phyloP scores from a whole-genome alignment of 2,888 invertebrate species.

The Phengaris alcon region DNA sequence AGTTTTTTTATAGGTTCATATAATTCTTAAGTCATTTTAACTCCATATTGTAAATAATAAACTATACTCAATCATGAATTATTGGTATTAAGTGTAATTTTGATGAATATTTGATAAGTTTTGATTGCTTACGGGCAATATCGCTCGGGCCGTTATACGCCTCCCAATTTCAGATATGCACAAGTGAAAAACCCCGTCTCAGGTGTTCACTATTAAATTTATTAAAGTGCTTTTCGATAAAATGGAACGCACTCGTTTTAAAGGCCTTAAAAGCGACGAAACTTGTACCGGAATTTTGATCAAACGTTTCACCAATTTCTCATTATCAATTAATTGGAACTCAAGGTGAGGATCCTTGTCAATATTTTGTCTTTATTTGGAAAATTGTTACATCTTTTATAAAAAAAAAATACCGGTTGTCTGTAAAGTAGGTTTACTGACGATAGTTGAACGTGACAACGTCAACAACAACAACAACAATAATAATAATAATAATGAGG shows the following conservation, averaged over 20 bases:
- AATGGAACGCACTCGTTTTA: slow-evolving; percentile 16
- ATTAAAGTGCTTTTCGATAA: slow-evolving; percentile 23
- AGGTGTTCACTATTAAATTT: slow-evolving; percentile 27
- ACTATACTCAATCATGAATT: background rate
- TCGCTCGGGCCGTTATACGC: slow-evolving; percentile 40
- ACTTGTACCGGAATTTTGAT: slow-evolving; percentile 11
- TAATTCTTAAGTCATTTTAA: background rate
- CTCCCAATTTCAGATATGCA: slow-evolving; percentile 40
- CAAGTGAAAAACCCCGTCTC: slow-evolving; percentile 39
- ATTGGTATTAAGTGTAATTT: background rate
- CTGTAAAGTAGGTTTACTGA: too few species aligned
- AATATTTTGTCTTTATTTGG: background rate
- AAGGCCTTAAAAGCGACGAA: background rate
- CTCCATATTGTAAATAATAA: background rate
- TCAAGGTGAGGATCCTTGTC: background rate
- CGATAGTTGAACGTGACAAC: too few species aligned
- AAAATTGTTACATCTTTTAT: background rate
- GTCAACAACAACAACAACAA: too few species aligned
- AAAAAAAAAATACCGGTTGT: too few species aligned
- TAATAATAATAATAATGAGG: too few species aligned
- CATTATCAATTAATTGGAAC: background rate
- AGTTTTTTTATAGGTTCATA: too few species aligned
- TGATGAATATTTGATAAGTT: slow-evolving; percentile 19
- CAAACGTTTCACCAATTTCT: background rate
- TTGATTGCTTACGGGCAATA: slow-evolving; percentile 39